phyloP scores from a whole-genome alignment of 2,888 invertebrate genomes.

The Deroplatys truncata region DNA sequence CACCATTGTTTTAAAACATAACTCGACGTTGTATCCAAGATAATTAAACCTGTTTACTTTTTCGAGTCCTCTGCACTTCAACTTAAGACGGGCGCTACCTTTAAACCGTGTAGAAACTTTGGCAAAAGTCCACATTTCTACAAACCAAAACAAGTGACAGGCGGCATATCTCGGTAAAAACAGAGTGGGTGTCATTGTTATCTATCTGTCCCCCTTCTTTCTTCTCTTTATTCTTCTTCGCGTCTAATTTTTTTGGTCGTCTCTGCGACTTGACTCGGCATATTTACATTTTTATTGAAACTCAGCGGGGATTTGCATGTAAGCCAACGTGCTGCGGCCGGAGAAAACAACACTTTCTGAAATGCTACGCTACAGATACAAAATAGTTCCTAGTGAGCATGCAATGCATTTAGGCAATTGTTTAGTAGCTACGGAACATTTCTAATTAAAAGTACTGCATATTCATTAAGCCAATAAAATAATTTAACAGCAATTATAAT shows the following conservation, averaged over 20 bases:
- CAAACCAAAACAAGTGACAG: neutral
- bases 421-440: too few relatives aligned
- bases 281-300: slow-evolving; percentile 50
- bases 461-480: too few relatives aligned
- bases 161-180: neutral
- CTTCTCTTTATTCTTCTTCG: neutral
- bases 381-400: slow-evolving; percentile 2
- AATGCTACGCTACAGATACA: slow-evolving; percentile 23
- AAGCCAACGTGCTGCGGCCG: slow-evolving; percentile 18
- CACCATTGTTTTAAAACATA: too few relatives aligned
- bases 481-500: too few relatives aligned
- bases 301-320: slow-evolving; percentile 33
- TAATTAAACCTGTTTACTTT: too few relatives aligned
- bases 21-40: too few relatives aligned
- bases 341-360: slow-evolving; percentile 8
- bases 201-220: neutral
- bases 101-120: neutral
- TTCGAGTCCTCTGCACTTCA: neutral
- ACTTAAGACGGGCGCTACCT: too few relatives aligned
- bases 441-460: too few relatives aligned
- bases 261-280: slow-evolving; percentile 36
- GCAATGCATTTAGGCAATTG: neutral
- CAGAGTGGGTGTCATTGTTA: neutral
- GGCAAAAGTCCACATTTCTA: neutral
- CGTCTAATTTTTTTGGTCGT: neutral